A percentile compares a stretch with the other conserved stretches of the same genome.
Conservation (phyloP, 2,797 vertebrate genomes). For the Triplophysa bombifrons region DNA sequence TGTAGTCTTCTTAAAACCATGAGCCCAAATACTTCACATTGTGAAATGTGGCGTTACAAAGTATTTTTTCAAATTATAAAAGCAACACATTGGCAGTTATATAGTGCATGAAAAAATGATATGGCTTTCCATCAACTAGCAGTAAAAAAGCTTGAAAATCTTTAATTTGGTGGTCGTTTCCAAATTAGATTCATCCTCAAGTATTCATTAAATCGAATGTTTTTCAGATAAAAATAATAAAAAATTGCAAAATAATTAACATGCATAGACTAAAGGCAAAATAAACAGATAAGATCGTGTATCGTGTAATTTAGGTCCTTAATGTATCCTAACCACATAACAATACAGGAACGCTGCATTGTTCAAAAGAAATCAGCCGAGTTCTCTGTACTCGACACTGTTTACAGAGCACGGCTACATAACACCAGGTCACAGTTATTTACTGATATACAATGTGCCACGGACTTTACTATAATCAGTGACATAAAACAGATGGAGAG, state of each 20-base stretch:
- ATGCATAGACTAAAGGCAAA: background rate
- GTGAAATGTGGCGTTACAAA: background rate
- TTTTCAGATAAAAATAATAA: too few species aligned
- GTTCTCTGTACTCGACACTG: background rate
- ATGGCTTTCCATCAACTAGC: background rate
- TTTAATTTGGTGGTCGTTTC: background rate
- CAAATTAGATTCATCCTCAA: too few species aligned
- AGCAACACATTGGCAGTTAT: background rate
- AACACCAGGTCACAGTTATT: conserved; percentile 1
- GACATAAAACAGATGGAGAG: conserved; percentile 49
- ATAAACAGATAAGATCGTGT: background rate
- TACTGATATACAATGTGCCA: conserved; percentile 26
- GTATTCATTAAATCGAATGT: background rate
- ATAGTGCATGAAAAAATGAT: background rate
- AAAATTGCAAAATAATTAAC: background rate
- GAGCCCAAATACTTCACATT: background rate
- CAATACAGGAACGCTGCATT: background rate
- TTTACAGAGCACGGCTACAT: conserved; percentile 5
- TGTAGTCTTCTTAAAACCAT: background rate
- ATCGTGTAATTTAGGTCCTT: background rate
- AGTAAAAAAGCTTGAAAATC: background rate
- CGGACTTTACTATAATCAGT: conserved; percentile 33
- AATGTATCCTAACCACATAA: background rate
- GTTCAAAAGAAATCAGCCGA: background rate
- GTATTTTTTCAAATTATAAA: background rate